These are phyloP conservation scores for Phenganax stokvisi DNA, from an alignment of 92 coral and sea anemone genomes.

Conservation along the genomic window DNA sequence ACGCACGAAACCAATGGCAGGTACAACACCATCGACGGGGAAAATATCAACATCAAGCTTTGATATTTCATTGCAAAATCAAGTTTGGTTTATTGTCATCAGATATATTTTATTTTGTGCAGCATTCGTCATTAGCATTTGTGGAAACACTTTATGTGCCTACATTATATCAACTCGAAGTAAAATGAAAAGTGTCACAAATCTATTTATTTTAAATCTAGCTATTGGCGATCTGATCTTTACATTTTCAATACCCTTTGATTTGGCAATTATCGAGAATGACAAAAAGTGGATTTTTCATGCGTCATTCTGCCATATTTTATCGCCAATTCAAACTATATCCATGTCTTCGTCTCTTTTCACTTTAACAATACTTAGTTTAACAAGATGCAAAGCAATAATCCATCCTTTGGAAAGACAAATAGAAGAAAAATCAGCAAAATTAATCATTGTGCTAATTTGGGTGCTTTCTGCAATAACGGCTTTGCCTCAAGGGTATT, in stretches of 20 bases:
- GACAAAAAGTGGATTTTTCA: slow-evolving; percentile 64
- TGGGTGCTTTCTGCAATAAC: slow-evolving; percentile 62
- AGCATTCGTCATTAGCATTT: slow-evolving; percentile 60
- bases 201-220: slow-evolving; percentile 66
- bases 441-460: slow-evolving; percentile 54
- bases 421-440: slow-evolving; percentile 52
- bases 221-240: slow-evolving; percentile 69
- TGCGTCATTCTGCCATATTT: slow-evolving; percentile 53
- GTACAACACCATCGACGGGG: neutral
- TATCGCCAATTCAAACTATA: slow-evolving; percentile 68
- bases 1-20: neutral
- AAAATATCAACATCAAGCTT: neutral
- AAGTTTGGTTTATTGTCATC: slow-evolving; percentile 38
- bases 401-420: slow-evolving; percentile 64
- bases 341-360: slow-evolving; percentile 63
- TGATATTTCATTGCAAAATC: slow-evolving; percentile 4
- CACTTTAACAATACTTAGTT: slow-evolving; percentile 61
- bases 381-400: slow-evolving; percentile 71
- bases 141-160: slow-evolving; percentile 65
- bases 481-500: slow-evolving; percentile 61
- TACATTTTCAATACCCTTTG: slow-evolving; percentile 69
- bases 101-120: slow-evolving; percentile 50
- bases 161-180: slow-evolving; percentile 55
- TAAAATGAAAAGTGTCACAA: slow-evolving; percentile 78
- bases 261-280: slow-evolving; percentile 66